Base-by-base conservation (phyloP, 2,888 invertebrate species). In the Torymus tubicola region DNA sequence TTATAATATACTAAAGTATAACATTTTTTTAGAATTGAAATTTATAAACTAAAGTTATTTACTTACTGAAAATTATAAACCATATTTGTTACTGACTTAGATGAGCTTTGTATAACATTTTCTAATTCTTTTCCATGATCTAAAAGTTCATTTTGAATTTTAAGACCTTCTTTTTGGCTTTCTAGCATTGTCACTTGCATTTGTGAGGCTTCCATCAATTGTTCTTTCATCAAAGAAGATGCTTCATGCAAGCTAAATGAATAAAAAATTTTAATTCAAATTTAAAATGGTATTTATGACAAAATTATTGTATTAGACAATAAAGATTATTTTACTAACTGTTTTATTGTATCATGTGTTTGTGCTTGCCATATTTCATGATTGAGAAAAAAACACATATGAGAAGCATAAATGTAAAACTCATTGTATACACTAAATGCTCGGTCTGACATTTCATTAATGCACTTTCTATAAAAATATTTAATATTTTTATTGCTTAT, bases 371-470 rank as follows among this genome's bases (percentile, higher is more conserved):
- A 94, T 50, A 93, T 87, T 88, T 94, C 93, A 18, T 93, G 93
- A 85, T 93, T 92, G 67, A 95, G 87, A 87, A 93, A 94, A 89
- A 93, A 94, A 87, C 95, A 95, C 84, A 94, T 94, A 85, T 93
- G 93, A 82, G 93, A 93, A 0, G 94, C 93, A 83, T 94, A 94
- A 0, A 94, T 93, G 86, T 94, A 95, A 87, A 94, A 95, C 84
- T 94, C 93, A 31, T 93, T 93, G 85, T 94, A 93, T 10, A 92
- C 93, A 83, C 92, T 91, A 84, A 93, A 93, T 8, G 93, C 93
- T 65, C 92, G 89, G 83, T 93, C 92, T 2, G 92, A 90, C 93
- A 94, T 93, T 57, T 89, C 86, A 83, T 89, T 91, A 18, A 94
- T 92, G 86, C 94, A 93, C 74, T 91, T 91, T 24, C 91, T 89